Conservation (phyloP, 2,888 invertebrate genomes). For the Tipula confusa region DNA sequence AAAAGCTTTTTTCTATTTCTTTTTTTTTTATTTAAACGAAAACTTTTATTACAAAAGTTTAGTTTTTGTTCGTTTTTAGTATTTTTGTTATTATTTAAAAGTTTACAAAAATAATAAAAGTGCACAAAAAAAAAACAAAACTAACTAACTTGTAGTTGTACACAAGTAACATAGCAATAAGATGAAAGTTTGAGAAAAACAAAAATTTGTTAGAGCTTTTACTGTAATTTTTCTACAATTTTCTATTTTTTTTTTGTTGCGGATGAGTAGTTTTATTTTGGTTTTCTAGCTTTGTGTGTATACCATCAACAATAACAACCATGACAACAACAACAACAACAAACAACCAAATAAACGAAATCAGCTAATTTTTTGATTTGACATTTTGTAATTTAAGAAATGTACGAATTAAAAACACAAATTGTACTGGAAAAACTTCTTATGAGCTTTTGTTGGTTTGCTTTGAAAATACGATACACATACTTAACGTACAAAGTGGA, state of each 20-base stretch:
- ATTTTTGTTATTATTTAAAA: conserved; percentile 16
- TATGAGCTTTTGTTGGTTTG: background rate
- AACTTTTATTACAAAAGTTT: conserved; percentile 12
- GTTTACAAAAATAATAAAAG: background rate
- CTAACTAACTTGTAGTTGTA: background rate
- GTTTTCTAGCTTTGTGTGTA: background rate
- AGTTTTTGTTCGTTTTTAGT: conserved; percentile 20
- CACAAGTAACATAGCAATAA: background rate
- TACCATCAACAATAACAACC: background rate
- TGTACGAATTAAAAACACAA: background rate
- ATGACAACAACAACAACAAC: too few species aligned
- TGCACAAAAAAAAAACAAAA: background rate
- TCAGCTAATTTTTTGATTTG: conserved; percentile 8
- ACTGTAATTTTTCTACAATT: background rate
- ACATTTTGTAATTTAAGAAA: conserved; percentile 20
- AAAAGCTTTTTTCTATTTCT: background rate
- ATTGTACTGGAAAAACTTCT: too few species aligned
- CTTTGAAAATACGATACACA: background rate
- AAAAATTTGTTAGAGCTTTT: background rate
- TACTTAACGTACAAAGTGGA: background rate
- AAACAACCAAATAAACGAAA: too few species aligned
- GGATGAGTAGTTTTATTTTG: background rate
- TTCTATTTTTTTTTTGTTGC: background rate
- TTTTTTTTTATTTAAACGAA: background rate
- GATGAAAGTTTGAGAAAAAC: background rate